Percentiles rank a stretch among this genome's conserved stretches.
Evolutionary conservation across 2,797 vertebrate species (phyloP).

Genomic region (Okamejei kenojei): DNA sequence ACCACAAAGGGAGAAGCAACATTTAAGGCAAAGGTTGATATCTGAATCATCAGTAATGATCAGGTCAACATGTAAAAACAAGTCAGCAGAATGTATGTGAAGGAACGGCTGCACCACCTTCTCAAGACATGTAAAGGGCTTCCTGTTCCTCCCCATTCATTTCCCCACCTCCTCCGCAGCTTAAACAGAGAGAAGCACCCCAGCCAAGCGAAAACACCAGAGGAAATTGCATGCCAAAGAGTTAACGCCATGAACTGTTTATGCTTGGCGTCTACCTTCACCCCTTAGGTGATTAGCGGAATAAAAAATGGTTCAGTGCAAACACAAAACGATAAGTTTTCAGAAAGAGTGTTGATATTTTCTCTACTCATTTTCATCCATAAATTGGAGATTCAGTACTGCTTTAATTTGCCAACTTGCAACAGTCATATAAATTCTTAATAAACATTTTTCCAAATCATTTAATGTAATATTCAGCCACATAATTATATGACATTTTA

Average conservation of each 20-base stretch:
- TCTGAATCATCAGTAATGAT: conserved; percentile 5
- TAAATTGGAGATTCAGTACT: background rate
- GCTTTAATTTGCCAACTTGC: background rate
- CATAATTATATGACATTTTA: background rate
- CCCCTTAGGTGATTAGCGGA: background rate
- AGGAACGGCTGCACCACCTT: background rate
- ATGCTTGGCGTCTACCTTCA: background rate
- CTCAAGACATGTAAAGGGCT: background rate
- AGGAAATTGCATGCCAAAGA: background rate
- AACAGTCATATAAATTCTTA: background rate
- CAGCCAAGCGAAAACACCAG: background rate
- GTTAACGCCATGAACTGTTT: background rate
- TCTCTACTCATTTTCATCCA: background rate
- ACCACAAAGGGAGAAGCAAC: background rate
- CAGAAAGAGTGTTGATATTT: background rate
- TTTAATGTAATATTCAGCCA: background rate
- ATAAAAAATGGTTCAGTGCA: background rate
- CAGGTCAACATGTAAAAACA: conserved; percentile 5
- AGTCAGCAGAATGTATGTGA: background rate
- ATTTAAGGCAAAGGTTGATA: background rate
- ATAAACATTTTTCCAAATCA: background rate
- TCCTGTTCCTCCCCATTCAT: background rate
- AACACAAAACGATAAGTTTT: background rate
- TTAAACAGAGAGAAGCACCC: background rate
- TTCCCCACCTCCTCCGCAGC: background rate